Evolutionary conservation across 2,797 vertebrate species (phyloP).

Genomic region (Chloroceryle inda): DNA sequence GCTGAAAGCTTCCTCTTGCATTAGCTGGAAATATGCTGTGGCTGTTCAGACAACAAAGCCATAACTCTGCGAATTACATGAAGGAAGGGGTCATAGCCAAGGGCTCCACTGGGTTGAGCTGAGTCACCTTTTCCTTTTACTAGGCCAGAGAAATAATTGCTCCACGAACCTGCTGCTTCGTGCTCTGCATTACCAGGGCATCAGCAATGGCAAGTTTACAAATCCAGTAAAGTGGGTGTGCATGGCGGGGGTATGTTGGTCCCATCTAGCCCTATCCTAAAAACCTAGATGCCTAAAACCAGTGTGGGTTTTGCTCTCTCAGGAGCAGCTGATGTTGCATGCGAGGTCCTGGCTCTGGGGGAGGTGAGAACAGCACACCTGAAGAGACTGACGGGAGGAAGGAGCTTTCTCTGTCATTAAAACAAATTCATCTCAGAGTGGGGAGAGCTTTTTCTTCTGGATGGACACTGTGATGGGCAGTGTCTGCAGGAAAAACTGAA

Average conservation of each 20-base stretch:
- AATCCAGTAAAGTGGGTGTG: not conserved
- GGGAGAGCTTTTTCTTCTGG: not conserved
- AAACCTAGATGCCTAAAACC: not conserved
- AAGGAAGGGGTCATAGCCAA: not conserved
- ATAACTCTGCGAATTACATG: not conserved
- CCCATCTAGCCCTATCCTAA: not conserved
- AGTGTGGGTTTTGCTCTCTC: not conserved
- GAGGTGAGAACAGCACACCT: not conserved
- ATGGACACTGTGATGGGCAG: not conserved
- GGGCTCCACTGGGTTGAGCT: not conserved
- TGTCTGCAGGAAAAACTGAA: not conserved
- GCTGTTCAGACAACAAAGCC: not conserved
- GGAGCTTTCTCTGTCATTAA: not conserved
- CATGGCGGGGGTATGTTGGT: not conserved
- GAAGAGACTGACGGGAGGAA: accelerated
- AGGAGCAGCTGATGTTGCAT: not conserved
- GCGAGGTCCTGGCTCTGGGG: accelerated
- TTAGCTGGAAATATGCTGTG: not conserved
- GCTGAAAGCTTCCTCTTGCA: not conserved
- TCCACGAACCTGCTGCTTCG: accelerated
- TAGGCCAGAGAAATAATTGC: not conserved
- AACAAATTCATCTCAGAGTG: not conserved
- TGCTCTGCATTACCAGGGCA: not conserved
- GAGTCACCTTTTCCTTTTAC: not conserved
- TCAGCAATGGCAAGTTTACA: not conserved